Evolutionary conservation across 2,113 vertebrate genomes (phyloP), one percentile per base, ranked within the genome.

Genomic region (Salvelinus sp.): DNA sequence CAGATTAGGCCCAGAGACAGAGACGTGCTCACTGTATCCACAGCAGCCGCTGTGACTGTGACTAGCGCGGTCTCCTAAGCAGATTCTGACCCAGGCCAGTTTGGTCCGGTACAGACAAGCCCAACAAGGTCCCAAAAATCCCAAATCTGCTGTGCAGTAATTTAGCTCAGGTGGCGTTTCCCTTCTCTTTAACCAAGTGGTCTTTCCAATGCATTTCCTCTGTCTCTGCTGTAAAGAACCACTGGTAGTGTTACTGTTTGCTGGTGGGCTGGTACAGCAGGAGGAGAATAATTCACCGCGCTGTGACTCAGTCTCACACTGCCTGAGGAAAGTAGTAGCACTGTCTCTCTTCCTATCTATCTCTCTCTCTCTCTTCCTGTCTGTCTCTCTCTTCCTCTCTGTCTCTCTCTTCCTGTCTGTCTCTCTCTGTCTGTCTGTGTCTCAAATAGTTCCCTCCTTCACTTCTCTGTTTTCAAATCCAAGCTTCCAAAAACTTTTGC

Each of bases 1-100:
- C 25, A 2, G 86, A 88, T 91, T 88, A 88, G 63, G 2, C 33
- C 2, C 14, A 60, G 58, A 60, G 58, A 60, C n/a, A 6, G 58
- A 60, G 58, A 22, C 6, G n/a, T n/a, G 58, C 58, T 20, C 4
- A 14, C 58, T 60, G n/a, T 22, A 18, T 10, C 16, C 16, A 20
- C 12, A n/a, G 6, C 57, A 60, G 50, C 4, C 50, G 3, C 12
- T 54, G 16, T 54, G 50, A 12, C 50, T 18, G 50, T 54, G 50
- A 54, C 50, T 54, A 54, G 12, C 50, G 16, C 14, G 2, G 50
- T 54, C 50, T 57, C 50, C 50, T 20, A 57, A 57, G 3, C 50
- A 57, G 50, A 20, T 57, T 38, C 50, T 20, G 50, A 20, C 50
- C 18, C 50, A 57, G 58, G 18, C 6, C 58, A 22, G n/a, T 33